phyloP scores from a whole-genome alignment of 2,888 invertebrate genomes.

The Dolichopus griseipennis region DNA sequence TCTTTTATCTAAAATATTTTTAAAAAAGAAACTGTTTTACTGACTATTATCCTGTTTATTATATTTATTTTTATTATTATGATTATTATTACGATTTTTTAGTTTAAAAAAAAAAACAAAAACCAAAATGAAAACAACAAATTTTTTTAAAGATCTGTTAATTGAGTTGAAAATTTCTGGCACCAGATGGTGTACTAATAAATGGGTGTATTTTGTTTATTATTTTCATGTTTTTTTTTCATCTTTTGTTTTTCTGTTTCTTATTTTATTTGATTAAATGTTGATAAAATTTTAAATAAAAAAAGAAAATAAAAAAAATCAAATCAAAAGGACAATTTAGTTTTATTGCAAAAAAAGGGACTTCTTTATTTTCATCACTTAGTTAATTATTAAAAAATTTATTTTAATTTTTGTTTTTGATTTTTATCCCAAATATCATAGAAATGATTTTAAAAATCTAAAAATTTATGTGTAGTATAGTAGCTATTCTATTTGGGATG shows the following conservation, averaged over 20 bases:
- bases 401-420: too few relatives aligned
- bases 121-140: background rate
- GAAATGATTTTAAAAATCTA: too few relatives aligned
- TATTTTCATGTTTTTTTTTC: background rate
- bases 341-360: too few relatives aligned
- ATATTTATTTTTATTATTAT: background rate
- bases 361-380: too few relatives aligned
- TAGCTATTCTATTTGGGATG: too few relatives aligned
- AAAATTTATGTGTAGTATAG: too few relatives aligned
- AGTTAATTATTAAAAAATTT: too few relatives aligned
- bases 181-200: background rate
- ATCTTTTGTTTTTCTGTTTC: background rate
- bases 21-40: background rate
- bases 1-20: background rate
- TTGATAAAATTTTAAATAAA: background rate
- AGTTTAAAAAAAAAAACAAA: background rate
- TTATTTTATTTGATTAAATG: background rate
- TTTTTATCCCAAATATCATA: too few relatives aligned
- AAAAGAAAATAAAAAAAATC: too few relatives aligned
- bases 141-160: background rate
- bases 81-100: background rate
- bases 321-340: background rate
- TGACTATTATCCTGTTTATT: background rate
- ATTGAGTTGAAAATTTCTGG: constrained; percentile 4
- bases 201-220: background rate